These are phyloP conservation scores for Yponomeuta sedellus DNA, from an alignment of 2,888 invertebrate species.

Conservation along the genomic window DNA sequence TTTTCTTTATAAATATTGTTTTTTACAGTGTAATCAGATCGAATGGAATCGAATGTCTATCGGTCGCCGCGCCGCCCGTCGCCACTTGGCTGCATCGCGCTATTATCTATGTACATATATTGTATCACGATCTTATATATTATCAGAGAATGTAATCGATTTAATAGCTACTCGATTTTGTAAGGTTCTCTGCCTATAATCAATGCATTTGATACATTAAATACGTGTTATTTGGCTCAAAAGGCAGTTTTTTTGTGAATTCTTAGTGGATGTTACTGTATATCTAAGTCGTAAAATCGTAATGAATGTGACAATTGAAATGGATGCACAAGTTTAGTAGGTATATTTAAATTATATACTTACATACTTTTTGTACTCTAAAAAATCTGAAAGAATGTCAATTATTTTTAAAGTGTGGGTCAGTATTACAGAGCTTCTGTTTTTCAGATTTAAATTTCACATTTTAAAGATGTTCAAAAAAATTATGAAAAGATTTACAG, in stretches of 20 bases:
- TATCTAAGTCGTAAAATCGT: no score
- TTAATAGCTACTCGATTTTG: not conserved
- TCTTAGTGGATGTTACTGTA: conserved; percentile 56
- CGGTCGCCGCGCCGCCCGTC: conserved; percentile 25
- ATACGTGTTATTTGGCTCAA: conserved; percentile 61
- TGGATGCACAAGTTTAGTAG: not conserved
- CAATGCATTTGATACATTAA: conserved; percentile 49
- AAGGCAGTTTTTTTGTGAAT: conserved; percentile 67
- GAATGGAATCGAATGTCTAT: conserved; percentile 10
- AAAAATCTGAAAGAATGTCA: conserved; percentile 39
- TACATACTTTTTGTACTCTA: conserved; percentile 38
- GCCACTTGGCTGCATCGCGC: conserved; percentile 19
- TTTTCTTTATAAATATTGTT: conserved; percentile 28
- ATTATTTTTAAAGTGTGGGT: conserved; percentile 57
- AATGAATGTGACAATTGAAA: not conserved
- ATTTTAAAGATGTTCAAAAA: not conserved
- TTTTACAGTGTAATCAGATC: conserved; percentile 52
- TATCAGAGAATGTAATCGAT: not conserved
- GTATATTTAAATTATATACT: not conserved
- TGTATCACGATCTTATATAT: not conserved
- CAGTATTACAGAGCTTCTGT: conserved; percentile 67
- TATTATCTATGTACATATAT: not conserved
- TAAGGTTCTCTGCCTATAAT: conserved; percentile 28
- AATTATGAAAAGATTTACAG: not conserved
- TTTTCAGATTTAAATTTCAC: conserved; percentile 21